phyloP scores from a whole-genome alignment of 2,888 invertebrate species.

The Tenthredo notha region DNA sequence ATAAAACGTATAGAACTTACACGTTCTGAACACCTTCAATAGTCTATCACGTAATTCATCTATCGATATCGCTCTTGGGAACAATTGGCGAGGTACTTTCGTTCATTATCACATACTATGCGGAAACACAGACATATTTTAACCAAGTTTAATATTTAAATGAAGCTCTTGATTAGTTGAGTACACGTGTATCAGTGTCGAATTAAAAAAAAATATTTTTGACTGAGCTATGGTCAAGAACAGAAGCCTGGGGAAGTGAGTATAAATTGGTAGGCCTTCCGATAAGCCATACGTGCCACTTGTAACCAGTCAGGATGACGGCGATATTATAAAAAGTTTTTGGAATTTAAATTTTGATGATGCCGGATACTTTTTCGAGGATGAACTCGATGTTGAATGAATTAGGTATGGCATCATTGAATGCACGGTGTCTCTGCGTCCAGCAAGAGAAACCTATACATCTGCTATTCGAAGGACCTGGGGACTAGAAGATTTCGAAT shows the following conservation, averaged over 20 bases:
- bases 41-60: neutral
- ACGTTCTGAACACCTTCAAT: neutral
- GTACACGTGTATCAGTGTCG: neutral
- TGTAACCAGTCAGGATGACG: neutral
- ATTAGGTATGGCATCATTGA: constrained; percentile 61
- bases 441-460: constrained; percentile 71
- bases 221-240: neutral
- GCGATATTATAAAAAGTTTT: constrained; percentile 62
- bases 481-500: constrained; percentile 80
- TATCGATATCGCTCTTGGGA: neutral
- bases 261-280: neutral
- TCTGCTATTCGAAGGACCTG: constrained; percentile 81
- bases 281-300: neutral
- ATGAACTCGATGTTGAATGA: constrained; percentile 67
- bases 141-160: neutral
- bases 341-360: constrained; percentile 70
- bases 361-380: constrained; percentile 68
- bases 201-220: neutral
- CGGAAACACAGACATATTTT: neutral
- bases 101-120: neutral
- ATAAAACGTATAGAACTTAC: neutral
- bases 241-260: neutral
- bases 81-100: neutral
- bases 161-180: neutral
- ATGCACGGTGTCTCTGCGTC: constrained; percentile 70